Conservation (phyloP, 2,888 invertebrate species). For the Eumacrocentrus americanus region DNA sequence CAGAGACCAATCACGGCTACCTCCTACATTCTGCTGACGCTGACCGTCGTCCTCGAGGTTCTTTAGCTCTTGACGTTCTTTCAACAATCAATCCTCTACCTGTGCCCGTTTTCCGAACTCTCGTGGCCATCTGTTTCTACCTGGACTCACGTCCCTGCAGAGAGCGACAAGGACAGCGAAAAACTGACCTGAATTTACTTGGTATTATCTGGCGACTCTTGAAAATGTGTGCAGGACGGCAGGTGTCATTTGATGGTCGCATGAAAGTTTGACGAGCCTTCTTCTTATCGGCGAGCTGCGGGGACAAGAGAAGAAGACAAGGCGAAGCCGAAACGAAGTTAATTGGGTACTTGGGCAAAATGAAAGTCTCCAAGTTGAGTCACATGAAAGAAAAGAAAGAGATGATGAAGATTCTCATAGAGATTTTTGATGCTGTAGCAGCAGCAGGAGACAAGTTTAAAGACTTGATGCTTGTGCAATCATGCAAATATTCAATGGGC, state of each 20-base stretch:
- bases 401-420: neutral
- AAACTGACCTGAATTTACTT: neutral
- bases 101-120: no score
- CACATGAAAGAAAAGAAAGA: neutral
- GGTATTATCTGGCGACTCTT: no score
- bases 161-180: no score
- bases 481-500: no score
- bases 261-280: neutral
- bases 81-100: neutral
- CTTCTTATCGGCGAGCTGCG: neutral
- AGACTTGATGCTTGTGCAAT: no score
- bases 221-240: neutral
- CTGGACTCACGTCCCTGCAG: no score
- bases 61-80: neutral
- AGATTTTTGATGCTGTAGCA: no score
- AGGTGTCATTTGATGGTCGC: neutral
- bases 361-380: conserved; percentile 17
- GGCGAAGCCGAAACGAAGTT: neutral
- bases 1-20: conserved; percentile 13
- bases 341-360: conserved; percentile 16
- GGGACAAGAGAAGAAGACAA: neutral
- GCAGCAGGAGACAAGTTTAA: no score
- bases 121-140: no score
- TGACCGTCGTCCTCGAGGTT: neutral
- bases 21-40: conserved; percentile 14